Percentiles rank a stretch among this genome's conserved stretches.
These are phyloP conservation scores for Butastur rufipennis DNA, from an alignment of 2,113 vertebrate genomes.

Conservation along the genomic window DNA sequence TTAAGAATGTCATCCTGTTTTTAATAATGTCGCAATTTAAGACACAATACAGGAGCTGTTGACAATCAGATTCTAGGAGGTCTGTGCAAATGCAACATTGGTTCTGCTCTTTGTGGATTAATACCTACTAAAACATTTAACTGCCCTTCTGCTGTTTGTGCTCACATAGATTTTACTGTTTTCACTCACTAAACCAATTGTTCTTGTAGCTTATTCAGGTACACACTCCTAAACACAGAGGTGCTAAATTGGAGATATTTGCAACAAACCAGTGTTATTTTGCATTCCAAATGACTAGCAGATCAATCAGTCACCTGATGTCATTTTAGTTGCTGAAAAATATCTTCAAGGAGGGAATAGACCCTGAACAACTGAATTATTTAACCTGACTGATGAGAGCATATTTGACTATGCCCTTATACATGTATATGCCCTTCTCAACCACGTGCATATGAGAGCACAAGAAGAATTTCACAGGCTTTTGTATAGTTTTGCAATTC, in stretches of 20 bases:
- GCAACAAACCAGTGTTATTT: neutral
- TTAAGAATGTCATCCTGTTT: neutral
- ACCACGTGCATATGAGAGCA: neutral
- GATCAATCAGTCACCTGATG: neutral
- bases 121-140: neutral
- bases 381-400: neutral
- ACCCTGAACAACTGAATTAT: neutral
- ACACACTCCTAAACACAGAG: neutral
- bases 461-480: neutral
- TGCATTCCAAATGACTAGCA: neutral
- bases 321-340: neutral
- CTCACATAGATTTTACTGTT: neutral
- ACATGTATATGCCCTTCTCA: neutral
- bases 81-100: neutral
- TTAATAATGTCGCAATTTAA: neutral
- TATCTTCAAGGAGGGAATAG: neutral
- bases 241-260: neutral
- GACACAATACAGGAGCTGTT: neutral
- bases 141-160: neutral
- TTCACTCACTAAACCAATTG: neutral
- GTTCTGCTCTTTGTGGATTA: neutral
- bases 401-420: neutral
- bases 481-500: neutral
- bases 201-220: neutral
- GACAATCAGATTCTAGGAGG: neutral